Percentiles rank a stretch among this genome's conserved stretches.
phyloP scores from a whole-genome alignment of 1,140 invertebrate genomes.

The Cyclargus thomasi region DNA sequence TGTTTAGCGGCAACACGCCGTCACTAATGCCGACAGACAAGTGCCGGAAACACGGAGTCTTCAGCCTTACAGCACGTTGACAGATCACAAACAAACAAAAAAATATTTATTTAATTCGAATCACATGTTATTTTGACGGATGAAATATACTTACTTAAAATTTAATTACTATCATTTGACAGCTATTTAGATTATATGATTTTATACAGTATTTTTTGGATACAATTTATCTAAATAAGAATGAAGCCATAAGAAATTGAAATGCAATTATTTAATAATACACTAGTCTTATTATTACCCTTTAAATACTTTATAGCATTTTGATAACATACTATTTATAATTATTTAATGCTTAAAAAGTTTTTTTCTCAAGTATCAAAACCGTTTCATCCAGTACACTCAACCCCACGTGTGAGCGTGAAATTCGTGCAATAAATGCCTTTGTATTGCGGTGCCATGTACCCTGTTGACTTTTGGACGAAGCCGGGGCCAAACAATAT shows the following conservation, averaged over 20 bases:
- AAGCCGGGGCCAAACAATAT: conserved; percentile 44
- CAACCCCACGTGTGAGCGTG: conserved; percentile 60
- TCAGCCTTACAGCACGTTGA: neutral
- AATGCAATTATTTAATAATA: no score
- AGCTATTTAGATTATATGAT: no score
- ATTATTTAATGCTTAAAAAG: no score
- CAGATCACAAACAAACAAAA: neutral
- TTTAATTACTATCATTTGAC: no score
- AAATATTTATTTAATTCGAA: neutral
- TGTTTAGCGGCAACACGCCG: neutral
- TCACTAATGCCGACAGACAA: conserved; percentile 11
- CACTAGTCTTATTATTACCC: no score
- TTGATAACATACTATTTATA: no score
- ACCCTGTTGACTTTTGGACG: conserved; percentile 64
- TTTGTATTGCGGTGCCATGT: conserved; percentile 57
- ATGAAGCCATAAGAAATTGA: no score
- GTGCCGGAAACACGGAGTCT: conserved; percentile 1
- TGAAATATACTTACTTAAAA: no score
- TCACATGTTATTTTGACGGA: neutral
- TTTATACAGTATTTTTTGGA: no score
- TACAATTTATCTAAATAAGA: no score
- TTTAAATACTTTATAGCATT: no score
- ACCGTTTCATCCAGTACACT: conserved; percentile 19
- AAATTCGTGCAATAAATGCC: conserved; percentile 69
- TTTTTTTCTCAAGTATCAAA: conserved; percentile 43